Percentiles rank a stretch among this genome's conserved stretches.
phyloP scores from a whole-genome alignment of 1,140 invertebrate species.

The Anoplophora glabripennis region DNA sequence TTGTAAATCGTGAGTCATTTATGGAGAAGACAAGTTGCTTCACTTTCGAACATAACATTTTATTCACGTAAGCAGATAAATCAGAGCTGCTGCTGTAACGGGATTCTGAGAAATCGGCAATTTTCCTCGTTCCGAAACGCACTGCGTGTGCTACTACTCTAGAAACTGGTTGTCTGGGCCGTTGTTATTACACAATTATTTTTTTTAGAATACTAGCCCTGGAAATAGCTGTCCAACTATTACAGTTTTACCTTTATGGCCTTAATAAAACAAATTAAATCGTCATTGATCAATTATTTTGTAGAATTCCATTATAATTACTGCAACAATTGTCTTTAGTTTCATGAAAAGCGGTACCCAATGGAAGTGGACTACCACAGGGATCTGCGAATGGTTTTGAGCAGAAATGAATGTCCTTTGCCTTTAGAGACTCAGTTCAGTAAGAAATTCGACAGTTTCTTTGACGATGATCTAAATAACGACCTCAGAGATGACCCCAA shows the following conservation, averaged over 20 bases:
- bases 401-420: conserved; percentile 42
- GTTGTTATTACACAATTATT: too few species aligned
- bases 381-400: conserved; percentile 39
- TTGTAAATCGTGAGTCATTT: not conserved
- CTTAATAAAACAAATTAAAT: too few species aligned
- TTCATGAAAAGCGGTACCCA: conserved; percentile 53
- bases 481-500: conserved; percentile 35
- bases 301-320: not conserved
- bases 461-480: conserved; percentile 26
- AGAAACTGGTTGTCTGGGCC: too few species aligned
- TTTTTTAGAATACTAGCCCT: too few species aligned
- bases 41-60: conserved; percentile 1
- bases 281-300: not conserved
- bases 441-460: conserved; percentile 23
- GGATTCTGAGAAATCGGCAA: too few species aligned
- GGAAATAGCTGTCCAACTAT: too few species aligned
- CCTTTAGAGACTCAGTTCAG: conserved; percentile 22
- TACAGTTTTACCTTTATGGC: too few species aligned
- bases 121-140: too few species aligned
- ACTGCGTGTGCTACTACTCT: too few species aligned
- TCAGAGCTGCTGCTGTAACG: too few species aligned
- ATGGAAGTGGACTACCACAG: conserved; percentile 49
- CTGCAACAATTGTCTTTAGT: conserved; percentile 37
- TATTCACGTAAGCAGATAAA: not conserved
- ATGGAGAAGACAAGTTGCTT: conserved; percentile 17